Evolutionary conservation across 1,140 invertebrate genomes (phyloP).

Genomic region (Drosophila sulfurigaster): DNA sequence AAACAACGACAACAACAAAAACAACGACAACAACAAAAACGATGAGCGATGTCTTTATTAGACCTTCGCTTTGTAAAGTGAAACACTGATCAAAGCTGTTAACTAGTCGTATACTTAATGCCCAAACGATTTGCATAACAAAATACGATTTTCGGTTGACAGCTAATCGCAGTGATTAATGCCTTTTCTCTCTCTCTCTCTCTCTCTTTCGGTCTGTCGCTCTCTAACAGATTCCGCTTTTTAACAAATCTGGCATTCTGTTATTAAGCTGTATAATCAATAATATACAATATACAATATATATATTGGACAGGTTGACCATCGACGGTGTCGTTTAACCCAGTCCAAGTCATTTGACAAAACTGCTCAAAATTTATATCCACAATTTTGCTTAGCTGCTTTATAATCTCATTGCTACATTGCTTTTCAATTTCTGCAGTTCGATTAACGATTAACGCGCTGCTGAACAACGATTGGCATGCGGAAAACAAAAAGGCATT

Average conservation of each 20-base stretch:
- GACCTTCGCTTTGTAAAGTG: constrained; percentile 17
- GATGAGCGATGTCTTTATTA: constrained; percentile 18
- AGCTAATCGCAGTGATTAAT: constrained; percentile 58
- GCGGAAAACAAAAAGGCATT: constrained; percentile 44
- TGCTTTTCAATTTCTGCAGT: constrained; percentile 57
- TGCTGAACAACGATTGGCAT: constrained; percentile 51
- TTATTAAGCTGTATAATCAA: constrained; percentile 62
- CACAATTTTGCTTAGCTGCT: constrained; percentile 48
- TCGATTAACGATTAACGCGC: neutral
- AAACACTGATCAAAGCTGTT: constrained; percentile 19
- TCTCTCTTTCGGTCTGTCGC: neutral
- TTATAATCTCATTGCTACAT: constrained; percentile 57
- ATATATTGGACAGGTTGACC: constrained; percentile 62
- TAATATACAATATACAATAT: constrained; percentile 48
- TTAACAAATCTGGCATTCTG: constrained; percentile 22
- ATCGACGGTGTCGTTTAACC: constrained; percentile 76
- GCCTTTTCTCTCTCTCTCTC: constrained; percentile 14
- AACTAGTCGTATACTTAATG: constrained; percentile 35
- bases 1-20: too few relatives aligned
- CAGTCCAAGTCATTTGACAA: constrained; percentile 29
- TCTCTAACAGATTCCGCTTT: neutral
- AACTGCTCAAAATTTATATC: too few relatives aligned
- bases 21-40: too few relatives aligned
- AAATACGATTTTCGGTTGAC: constrained; percentile 31
- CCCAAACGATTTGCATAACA: constrained; percentile 42